Evolutionary conservation across 2,797 vertebrate species (phyloP).

Genomic region (Jordanella pulchra): DNA sequence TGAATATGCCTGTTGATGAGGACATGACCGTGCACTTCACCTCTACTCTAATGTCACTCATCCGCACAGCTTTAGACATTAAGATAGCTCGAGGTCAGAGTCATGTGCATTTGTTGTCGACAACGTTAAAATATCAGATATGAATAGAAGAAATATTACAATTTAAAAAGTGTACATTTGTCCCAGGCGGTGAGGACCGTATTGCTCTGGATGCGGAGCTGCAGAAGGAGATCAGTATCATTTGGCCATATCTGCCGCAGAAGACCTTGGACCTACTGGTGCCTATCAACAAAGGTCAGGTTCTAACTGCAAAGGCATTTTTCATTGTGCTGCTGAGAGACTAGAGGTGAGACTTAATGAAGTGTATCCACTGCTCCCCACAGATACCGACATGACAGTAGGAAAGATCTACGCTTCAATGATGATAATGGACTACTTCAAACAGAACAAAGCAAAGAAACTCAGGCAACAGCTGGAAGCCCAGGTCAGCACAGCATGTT

Average conservation of each 20-base stretch:
- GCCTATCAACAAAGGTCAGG: conserved; percentile 95
- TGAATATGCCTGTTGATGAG: conserved; percentile 99
- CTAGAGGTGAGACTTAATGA: conserved; percentile 26
- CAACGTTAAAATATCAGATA: not conserved
- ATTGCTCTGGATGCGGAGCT: conserved; percentile 90
- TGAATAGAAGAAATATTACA: not conserved
- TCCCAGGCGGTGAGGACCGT: conserved; percentile 92
- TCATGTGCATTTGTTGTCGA: not conserved
- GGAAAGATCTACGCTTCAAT: conserved; percentile 99
- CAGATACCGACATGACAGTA: conserved; percentile 96
- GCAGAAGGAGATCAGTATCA: conserved; percentile 95
- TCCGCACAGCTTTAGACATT: conserved; percentile 95
- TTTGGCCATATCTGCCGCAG: conserved; percentile 97
- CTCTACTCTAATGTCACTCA: conserved; percentile 97
- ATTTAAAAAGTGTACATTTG: conserved; percentile 21
- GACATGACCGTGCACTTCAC: conserved; percentile 98
- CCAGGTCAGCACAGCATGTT: conserved; percentile 79
- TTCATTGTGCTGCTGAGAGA: conserved; percentile 4
- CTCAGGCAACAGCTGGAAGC: conserved; percentile 92
- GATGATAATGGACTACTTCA: conserved; percentile 99
- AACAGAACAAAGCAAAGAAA: conserved; percentile 97
- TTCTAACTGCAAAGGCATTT: conserved; percentile 17
- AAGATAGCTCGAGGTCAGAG: conserved; percentile 95
- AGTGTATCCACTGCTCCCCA: conserved; percentile 31
- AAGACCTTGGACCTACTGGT: conserved; percentile 95